Evolutionary conservation across 2,888 invertebrate species (phyloP).

Genomic region (Trissoscelio sp.): DNA sequence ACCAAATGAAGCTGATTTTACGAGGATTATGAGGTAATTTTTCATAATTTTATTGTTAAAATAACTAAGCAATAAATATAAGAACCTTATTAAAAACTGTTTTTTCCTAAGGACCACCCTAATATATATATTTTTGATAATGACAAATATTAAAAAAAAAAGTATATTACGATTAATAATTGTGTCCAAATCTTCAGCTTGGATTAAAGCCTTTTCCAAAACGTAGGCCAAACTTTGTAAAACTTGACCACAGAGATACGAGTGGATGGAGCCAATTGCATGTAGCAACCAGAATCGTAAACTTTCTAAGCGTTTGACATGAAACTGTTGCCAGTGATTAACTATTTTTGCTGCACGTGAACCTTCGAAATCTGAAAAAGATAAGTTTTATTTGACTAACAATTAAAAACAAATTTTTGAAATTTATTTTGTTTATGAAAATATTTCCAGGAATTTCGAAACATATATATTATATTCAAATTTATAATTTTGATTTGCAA

Average conservation of each 20-base stretch:
- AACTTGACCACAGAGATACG: conserved; percentile 84
- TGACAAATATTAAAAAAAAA: not conserved
- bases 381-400: no score
- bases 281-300: conserved; percentile 85
- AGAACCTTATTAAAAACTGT: no score
- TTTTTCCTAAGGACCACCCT: no score
- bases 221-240: conserved; percentile 82
- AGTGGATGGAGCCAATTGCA: conserved; percentile 84
- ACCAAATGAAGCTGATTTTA: no score
- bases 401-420: no score
- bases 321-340: conserved; percentile 77
- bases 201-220: conserved; percentile 77
- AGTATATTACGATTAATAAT: conserved; percentile 76
- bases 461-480: no score
- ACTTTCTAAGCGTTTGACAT: conserved; percentile 84
- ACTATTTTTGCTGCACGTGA: conserved; percentile 68
- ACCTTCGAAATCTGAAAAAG: conserved; percentile 76
- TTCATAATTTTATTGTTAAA: no score
- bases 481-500: not conserved
- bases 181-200: conserved; percentile 79
- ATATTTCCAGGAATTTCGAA: no score
- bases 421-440: not conserved
- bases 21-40: no score
- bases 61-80: not conserved
- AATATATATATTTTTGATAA: no score